A percentile compares a stretch with the other conserved stretches of the same genome.
phyloP scores from a whole-genome alignment of 2,113 vertebrate genomes.

The Oryzias melastigma region DNA sequence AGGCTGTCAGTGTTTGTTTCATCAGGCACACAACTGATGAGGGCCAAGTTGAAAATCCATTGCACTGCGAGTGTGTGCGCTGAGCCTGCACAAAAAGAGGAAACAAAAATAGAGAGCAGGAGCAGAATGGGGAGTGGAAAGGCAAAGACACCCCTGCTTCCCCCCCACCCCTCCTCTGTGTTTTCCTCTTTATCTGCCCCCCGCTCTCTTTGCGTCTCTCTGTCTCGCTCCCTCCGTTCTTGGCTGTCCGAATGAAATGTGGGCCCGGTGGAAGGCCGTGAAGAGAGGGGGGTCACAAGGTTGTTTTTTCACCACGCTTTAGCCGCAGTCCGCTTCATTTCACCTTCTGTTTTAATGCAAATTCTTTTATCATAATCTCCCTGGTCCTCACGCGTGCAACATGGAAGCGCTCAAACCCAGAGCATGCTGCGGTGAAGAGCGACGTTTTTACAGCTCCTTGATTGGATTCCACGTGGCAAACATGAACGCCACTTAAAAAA shows the following conservation, averaged over 20 bases:
- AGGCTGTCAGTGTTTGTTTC: conserved; percentile 99
- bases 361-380: conserved; percentile 65
- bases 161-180: conserved; percentile 46
- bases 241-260: conserved; percentile 85
- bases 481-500: conserved; percentile 4
- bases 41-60: conserved; percentile 95
- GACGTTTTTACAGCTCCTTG: conserved; percentile 32
- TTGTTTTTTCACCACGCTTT: conserved; percentile 63
- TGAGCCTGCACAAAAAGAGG: conserved; percentile 74
- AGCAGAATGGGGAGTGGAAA: conserved; percentile 79
- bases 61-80: conserved; percentile 72
- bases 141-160: conserved; percentile 52
- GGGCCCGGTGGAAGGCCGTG: conserved; percentile 69
- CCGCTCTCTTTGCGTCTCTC: conserved; percentile 33
- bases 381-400: conserved; percentile 69
- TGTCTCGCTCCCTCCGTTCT: conserved; percentile 61
- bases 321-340: conserved; percentile 72
- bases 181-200: conserved; percentile 55
- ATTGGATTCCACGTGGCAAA: conserved; percentile 37
- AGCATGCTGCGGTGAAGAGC: conserved; percentile 38
- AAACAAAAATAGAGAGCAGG: conserved; percentile 77
- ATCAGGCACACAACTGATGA: conserved; percentile 97
- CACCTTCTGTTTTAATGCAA: conserved; percentile 80
- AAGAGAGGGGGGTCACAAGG: conserved; percentile 67
- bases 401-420: conserved; percentile 60